Evolutionary conservation across 2,113 vertebrate genomes (phyloP), one percentile per base, ranked within the genome.

Genomic region (Gavialis gangeticus): DNA sequence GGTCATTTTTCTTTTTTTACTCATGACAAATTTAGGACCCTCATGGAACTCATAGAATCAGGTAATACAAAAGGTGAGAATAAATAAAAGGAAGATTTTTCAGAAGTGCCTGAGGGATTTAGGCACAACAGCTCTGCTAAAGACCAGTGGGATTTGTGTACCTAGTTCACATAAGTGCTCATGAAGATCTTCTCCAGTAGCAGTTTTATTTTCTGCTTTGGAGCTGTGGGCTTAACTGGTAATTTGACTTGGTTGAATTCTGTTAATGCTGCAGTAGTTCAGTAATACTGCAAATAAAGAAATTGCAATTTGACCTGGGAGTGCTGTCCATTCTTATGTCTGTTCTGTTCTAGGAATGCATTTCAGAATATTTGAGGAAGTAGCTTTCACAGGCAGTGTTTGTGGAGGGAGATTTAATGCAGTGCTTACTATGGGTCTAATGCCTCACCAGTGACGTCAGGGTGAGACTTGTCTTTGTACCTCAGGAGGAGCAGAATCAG

Each of bases 141-240:
- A 94, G 79, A 63, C 1, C 64, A 13, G 8, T 24, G 56, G 8
- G 3, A 10, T 2, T 28, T 81, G 63, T 64, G 16, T 86, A 46
- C 21, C 79, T 10, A 17, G 60, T 86, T 79, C 56, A 17, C 24
- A 59, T 12, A 28, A 4, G 2, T 54, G 8, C 34, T 94, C 87
- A n/a, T 85, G 63, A 91, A 84, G 93, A 91, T 24, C 14, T 12
- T 84, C 30, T 84, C 18, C 55, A 84, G 56, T 34, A 84, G 69
- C 21, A 24, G 5, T 82, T 7, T 75, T 92, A 16, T 34, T 91
- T 83, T 89, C 59, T 76, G 12, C 37, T 28, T 7, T 79, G 34
- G 34, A 82, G 76, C n/a, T 71, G 25, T 6, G 0, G 10, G 55
- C 55, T 12, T 77, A 66, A 34, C n/a, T 16, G 5, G 57, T 69